phyloP scores from a whole-genome alignment of 2,888 invertebrate species.

The Heliconius aoede region DNA sequence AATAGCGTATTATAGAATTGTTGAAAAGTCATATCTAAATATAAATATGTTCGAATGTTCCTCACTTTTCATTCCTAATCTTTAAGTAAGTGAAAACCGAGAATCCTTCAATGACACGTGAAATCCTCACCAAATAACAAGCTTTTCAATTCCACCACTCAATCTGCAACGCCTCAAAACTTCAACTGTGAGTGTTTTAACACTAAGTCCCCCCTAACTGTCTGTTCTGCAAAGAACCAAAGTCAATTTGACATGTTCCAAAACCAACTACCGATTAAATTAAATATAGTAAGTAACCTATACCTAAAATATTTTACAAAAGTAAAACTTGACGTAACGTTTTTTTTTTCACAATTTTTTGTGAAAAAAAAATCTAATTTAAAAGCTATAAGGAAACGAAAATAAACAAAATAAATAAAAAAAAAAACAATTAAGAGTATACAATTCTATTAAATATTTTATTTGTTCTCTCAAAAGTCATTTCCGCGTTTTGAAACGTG shows the following conservation, averaged over 20 bases:
- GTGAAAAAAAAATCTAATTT: constrained; percentile 31
- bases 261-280: background rate
- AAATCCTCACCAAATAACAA: no score
- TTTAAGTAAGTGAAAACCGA: no score
- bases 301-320: constrained; percentile 3
- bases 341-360: constrained; percentile 3
- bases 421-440: constrained; percentile 37
- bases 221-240: background rate
- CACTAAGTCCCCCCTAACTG: background rate
- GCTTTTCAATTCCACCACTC: no score
- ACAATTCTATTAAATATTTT: constrained; percentile 37
- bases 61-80: no score
- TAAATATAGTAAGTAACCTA: background rate
- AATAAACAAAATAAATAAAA: constrained; percentile 31
- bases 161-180: no score
- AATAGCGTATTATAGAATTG: no score
- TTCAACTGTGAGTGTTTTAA: background rate
- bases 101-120: no score
- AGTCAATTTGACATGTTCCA: no score
- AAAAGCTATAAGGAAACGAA: constrained; percentile 40
- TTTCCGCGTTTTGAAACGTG: constrained; percentile 30
- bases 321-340: constrained; percentile 18
- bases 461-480: constrained; percentile 21
- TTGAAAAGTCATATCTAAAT: no score
- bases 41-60: no score